A percentile compares a stretch with the other conserved stretches of the same genome.
Conservation (phyloP, 1,140 invertebrate genomes). For the Lucilia sericata region DNA sequence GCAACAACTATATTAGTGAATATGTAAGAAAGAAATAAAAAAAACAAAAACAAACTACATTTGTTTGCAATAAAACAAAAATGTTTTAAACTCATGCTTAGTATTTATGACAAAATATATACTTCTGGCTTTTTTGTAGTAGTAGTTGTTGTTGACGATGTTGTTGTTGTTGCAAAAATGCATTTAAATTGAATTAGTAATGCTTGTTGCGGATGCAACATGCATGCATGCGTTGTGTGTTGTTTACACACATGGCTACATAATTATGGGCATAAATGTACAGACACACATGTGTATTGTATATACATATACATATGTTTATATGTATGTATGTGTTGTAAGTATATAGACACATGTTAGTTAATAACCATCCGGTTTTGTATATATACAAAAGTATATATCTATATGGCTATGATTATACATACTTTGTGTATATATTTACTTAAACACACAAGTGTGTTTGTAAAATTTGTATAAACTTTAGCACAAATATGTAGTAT, state of each 20-base stretch:
- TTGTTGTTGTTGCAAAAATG: neutral
- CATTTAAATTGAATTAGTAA: conserved; percentile 39
- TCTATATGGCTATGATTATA: too few relatives aligned
- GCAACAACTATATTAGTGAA: neutral
- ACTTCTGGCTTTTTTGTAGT: neutral
- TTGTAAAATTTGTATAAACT: too few relatives aligned
- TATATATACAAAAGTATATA: too few relatives aligned
- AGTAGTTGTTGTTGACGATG: neutral
- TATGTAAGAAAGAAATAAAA: too few relatives aligned
- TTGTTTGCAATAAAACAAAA: neutral
- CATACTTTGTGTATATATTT: too few relatives aligned
- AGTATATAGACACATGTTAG: too few relatives aligned
- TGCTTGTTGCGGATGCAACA: conserved; percentile 26
- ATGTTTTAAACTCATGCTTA: neutral
- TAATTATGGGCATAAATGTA: neutral
- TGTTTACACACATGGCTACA: conserved; percentile 22
- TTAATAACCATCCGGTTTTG: too few relatives aligned
- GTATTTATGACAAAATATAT: neutral
- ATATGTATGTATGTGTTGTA: neutral
- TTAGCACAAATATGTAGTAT: too few relatives aligned
- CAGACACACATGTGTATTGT: neutral
- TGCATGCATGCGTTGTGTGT: neutral
- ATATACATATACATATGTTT: neutral
- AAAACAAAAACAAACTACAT: neutral
- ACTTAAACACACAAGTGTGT: too few relatives aligned